These are phyloP conservation scores for Ardeotis arabs DNA, from an alignment of 2,113 vertebrate species.

Conservation along the genomic window DNA sequence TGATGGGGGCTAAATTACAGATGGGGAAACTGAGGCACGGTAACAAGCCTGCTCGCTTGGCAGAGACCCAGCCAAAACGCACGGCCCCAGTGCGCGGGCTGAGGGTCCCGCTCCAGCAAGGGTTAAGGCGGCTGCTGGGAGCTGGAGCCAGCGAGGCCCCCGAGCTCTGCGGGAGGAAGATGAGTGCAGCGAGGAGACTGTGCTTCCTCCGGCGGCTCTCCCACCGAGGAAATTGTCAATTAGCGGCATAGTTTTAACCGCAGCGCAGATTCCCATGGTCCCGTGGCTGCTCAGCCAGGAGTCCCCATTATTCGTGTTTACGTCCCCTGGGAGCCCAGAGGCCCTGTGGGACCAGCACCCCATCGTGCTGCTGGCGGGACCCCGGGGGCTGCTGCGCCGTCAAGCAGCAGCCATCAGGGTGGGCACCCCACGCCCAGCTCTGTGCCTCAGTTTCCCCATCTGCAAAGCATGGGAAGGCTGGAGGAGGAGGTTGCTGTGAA, in stretches of 20 bases:
- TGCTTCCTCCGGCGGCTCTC: constrained; percentile 20
- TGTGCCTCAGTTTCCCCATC: not conserved
- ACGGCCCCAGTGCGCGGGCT: fast-evolving
- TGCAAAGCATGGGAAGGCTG: not conserved
- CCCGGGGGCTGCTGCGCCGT: not conserved
- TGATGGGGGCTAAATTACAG: not conserved
- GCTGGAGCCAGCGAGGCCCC: not conserved
- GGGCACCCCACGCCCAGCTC: not conserved
- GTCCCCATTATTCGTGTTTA: not conserved
- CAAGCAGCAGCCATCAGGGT: not conserved
- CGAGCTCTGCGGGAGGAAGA: constrained; percentile 13
- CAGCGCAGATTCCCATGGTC: constrained; percentile 17
- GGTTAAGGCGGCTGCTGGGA: constrained; percentile 12
- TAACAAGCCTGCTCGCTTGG: fast-evolving
- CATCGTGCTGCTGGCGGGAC: not conserved
- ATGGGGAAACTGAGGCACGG: constrained; percentile 4
- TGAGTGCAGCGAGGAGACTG: not conserved
- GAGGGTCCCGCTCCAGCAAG: not conserved
- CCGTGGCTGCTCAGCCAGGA: not conserved
- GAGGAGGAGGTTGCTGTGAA: not conserved
- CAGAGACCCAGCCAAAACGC: fast-evolving
- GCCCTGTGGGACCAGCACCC: not conserved
- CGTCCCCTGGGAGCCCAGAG: not conserved
- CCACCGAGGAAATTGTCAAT: constrained; percentile 31
- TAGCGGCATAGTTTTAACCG: not conserved